Evolutionary conservation across 2,797 vertebrate genomes (phyloP), one percentile per base, ranked within the genome.

Genomic region (Austrolebias charrua): DNA sequence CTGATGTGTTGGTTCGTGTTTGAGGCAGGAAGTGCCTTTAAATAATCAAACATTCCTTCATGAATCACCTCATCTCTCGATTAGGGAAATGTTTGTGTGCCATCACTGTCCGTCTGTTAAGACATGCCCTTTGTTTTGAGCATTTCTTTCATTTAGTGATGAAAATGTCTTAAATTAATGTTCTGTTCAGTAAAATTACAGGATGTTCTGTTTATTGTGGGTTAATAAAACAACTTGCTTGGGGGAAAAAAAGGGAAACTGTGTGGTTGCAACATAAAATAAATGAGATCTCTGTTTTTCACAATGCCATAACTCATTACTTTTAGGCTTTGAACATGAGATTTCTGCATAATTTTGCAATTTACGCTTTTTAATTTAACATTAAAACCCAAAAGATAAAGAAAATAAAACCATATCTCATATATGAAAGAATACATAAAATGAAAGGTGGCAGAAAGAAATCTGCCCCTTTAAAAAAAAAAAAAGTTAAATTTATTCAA

Each of bases 1-100:
- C 28, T 60, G 66, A 69, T 38, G 54, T 84, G 84, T 84, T 71
- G 75, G 69, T 73, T 78, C 73, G 68, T 80, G 77, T 86, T 82
- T 33, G 79, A 89, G 90, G 90, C 90, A 89, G 81, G 87, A 91
- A 90, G 88, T 91, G 90, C 90, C 90, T 90, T 90, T 76, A 78
- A 79, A 82, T 69, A 79, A 84, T 80, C 50, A 76, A 86, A 90
- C 86, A 91, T 90, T 91, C 90, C 90, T 84, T 80, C 73, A 60
- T 83, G 71, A 83, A 79, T 71, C 80, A 60, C 77, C 60, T 65
- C 44, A 68, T 83, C 60, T 63, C 65, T 83, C 67, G 49, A 66
- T 68, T 74, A 38, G 67, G 62, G 68, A 60, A 0, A 54, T 9
- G 52, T 84, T 50, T 68, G 79, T 75, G 86, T 88, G 86, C 82